phyloP scores from a whole-genome alignment of 2,113 vertebrate species.

The Sinocyclocheilus maitianheensis region DNA sequence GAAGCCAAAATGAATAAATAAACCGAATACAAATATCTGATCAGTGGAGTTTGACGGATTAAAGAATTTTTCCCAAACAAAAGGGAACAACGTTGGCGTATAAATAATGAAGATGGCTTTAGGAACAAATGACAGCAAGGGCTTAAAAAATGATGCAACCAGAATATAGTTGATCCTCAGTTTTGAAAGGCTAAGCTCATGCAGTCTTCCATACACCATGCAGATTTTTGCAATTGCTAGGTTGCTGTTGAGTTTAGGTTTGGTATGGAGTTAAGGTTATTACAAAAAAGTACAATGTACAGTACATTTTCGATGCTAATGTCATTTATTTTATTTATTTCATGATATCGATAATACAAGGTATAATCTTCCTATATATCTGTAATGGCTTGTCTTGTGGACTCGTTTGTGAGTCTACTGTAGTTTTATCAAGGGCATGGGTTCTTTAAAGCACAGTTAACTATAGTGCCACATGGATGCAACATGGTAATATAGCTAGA shows the following conservation, averaged over 20 bases:
- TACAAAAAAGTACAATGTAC: slow-evolving; percentile 59
- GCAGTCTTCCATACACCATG: slow-evolving; percentile 78
- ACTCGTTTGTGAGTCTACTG: slow-evolving; percentile 61
- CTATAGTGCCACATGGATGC: slow-evolving; percentile 62
- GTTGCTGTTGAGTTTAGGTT: slow-evolving; percentile 67
- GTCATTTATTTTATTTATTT: slow-evolving; percentile 64
- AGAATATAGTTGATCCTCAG: slow-evolving; percentile 70
- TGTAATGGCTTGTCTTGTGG: slow-evolving; percentile 70
- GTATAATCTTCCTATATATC: slow-evolving; percentile 62
- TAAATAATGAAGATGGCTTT: slow-evolving; percentile 65
- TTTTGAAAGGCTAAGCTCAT: slow-evolving; percentile 78
- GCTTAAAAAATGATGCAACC: slow-evolving; percentile 71
- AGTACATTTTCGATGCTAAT: slow-evolving; percentile 58
- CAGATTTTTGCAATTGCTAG: slow-evolving; percentile 72
- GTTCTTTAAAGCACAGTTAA: slow-evolving; percentile 65
- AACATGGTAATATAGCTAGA: slow-evolving; percentile 49
- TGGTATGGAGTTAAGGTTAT: slow-evolving; percentile 60
- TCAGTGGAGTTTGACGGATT: slow-evolving; percentile 39
- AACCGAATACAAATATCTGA: not conserved
- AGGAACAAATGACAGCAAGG: slow-evolving; percentile 74
- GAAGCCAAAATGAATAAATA: slow-evolving; percentile 7
- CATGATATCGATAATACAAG: slow-evolving; percentile 63
- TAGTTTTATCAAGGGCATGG: slow-evolving; percentile 71
- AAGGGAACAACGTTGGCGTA: slow-evolving; percentile 15
- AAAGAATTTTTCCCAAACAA: slow-evolving; percentile 49